Evolutionary conservation across 2,797 vertebrate genomes (phyloP), one percentile per base, ranked within the genome.

Genomic region (Distichodus sexfasciatus): DNA sequence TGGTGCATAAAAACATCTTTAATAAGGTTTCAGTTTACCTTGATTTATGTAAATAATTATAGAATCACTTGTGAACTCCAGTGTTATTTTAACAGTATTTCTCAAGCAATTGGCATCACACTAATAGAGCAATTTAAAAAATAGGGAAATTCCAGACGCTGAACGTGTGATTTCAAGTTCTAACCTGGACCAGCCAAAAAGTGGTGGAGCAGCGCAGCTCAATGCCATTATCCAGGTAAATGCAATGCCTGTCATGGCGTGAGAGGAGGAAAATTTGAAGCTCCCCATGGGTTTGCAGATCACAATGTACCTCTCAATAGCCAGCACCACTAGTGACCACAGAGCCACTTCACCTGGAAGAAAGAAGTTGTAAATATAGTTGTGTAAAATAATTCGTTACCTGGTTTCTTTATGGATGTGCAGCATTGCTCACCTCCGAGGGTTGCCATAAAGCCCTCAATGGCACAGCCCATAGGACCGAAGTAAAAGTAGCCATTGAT

Each of bases 251-350:
- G 80, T 65, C 48, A 82, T 14, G 66, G 89, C 82, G 0, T 88
- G 83, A 23, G 61, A 69, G 0, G 80, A 0, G 0, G 79, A 82
- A 76, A 88, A 88, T 73, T 83, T 86, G 47, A 90, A 89, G 61
- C 85, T 90, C 15, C 85, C 87, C 87, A 86, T 86, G 17, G 86
- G 84, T 24, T 90, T 90, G 84, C 89, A 90, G 68, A 88, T 78
- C 0, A 90, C 83, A 1, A 88, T 81, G 62, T 82, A 68, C 50
- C 78, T 65, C 43, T 83, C 77, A 60, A 79, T 47, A 36, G 79
- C 79, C 69, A 81, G 64, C 17, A 82, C 77, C 15, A 78, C 76
- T 72, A 81, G 44, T 5, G 77, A 82, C 78, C 78, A 80, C 26
- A 80, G 78, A 8, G 76, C 44, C 17, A 78, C 71, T 38, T 80